Conservation (phyloP, 2,113 vertebrate genomes). For the Amphiprion ocellaris region DNA sequence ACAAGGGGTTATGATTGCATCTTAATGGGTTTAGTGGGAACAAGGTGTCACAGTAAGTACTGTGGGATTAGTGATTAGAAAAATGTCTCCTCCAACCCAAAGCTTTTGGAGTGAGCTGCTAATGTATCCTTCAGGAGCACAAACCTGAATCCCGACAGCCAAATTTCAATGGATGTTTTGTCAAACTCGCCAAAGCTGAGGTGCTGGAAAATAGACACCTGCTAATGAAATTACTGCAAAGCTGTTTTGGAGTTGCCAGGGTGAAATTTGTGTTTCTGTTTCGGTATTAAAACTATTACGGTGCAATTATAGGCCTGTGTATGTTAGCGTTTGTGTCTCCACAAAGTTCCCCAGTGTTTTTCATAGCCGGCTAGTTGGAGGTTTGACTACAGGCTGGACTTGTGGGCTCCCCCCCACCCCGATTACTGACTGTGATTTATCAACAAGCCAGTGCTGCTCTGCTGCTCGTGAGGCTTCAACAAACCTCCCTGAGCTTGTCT, state of each 20-base stretch:
- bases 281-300: slow-evolving; percentile 36
- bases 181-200: slow-evolving; percentile 49
- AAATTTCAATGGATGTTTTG: slow-evolving; percentile 57
- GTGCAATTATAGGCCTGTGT: slow-evolving; percentile 3
- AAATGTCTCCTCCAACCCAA: slow-evolving; percentile 45
- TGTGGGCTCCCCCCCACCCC: slow-evolving; percentile 44
- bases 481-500: slow-evolving; percentile 49
- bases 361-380: slow-evolving; percentile 28
- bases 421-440: slow-evolving; percentile 59
- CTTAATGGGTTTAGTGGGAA: slow-evolving; percentile 63
- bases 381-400: slow-evolving; percentile 37
- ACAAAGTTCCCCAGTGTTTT: slow-evolving; percentile 56
- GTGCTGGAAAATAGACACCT: slow-evolving; percentile 65
- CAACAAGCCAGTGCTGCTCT: slow-evolving; percentile 48
- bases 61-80: slow-evolving; percentile 42
- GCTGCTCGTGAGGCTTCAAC: slow-evolving; percentile 27
- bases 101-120: slow-evolving; percentile 31
- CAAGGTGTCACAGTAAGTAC: slow-evolving; percentile 59
- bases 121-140: slow-evolving; percentile 41
- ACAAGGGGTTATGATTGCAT: slow-evolving; percentile 38
- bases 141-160: slow-evolving; percentile 48
- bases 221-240: slow-evolving; percentile 67
- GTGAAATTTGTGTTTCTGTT: slow-evolving; percentile 23
- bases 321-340: not conserved
- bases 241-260: slow-evolving; percentile 11